phyloP scores from a whole-genome alignment of 2,797 vertebrate species.

The Buceros bicornis region DNA sequence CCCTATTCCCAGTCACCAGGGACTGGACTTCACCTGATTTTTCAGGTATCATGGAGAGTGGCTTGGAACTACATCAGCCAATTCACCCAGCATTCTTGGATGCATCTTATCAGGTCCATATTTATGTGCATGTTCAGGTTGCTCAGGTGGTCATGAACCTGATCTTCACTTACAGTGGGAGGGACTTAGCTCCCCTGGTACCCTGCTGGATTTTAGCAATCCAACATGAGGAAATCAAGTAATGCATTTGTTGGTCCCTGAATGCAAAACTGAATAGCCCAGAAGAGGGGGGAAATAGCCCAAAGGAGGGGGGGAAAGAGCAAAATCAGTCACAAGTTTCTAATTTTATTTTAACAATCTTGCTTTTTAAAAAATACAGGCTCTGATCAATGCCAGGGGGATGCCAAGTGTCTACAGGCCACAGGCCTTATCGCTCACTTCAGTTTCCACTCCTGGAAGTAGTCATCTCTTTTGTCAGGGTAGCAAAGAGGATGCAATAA shows the following conservation, averaged over 20 bases:
- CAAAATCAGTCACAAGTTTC: slow-evolving; percentile 74
- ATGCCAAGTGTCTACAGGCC: slow-evolving; percentile 53
- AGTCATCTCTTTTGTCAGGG: background rate
- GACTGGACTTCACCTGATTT: background rate
- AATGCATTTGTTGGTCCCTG: background rate
- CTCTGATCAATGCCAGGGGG: slow-evolving; percentile 66
- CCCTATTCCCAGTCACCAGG: background rate
- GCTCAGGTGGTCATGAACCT: background rate
- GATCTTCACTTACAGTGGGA: background rate
- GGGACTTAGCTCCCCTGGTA: background rate
- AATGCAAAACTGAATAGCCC: background rate
- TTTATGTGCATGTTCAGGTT: background rate
- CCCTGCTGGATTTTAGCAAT: background rate
- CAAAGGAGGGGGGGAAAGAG: background rate
- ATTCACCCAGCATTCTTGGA: background rate
- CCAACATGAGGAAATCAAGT: background rate
- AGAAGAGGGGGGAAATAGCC: background rate
- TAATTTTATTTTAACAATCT: slow-evolving; percentile 81
- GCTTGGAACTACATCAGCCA: background rate
- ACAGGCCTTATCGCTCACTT: background rate
- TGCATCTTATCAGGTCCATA: background rate
- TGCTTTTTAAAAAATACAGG: slow-evolving; percentile 65
- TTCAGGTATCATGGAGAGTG: background rate
- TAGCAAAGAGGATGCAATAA: background rate
- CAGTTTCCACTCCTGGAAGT: background rate